phyloP scores from a whole-genome alignment of 2,113 vertebrate genomes.

The Anthoscopus minutus region DNA sequence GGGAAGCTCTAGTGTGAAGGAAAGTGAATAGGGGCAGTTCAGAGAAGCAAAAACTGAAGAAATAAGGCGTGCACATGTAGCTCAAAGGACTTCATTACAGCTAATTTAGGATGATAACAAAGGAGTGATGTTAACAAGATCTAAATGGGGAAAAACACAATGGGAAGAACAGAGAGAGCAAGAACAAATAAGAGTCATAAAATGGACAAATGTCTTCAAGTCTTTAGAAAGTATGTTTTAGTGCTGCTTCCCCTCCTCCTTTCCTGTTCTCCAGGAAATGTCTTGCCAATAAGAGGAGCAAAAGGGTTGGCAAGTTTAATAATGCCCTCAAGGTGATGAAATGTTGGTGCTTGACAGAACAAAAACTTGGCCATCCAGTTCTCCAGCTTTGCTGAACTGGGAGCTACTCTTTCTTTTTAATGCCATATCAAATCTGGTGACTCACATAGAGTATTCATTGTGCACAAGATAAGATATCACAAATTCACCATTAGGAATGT shows the following conservation, averaged over 20 bases:
- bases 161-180: constrained; percentile 11
- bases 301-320: constrained; percentile 54
- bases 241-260: constrained; percentile 34
- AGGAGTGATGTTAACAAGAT: constrained; percentile 32
- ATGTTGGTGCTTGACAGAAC: constrained; percentile 7
- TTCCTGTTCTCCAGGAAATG: constrained; percentile 55
- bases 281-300: constrained; percentile 27
- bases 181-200: constrained; percentile 49
- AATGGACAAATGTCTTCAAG: constrained; percentile 21
- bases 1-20: background rate
- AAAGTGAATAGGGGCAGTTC: background rate
- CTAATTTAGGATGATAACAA: constrained; percentile 62
- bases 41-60: constrained; percentile 14
- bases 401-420: background rate
- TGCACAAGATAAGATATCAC: background rate
- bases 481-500: constrained; percentile 21
- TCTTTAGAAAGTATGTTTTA: constrained; percentile 46
- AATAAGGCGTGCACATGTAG: constrained; percentile 27
- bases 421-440: constrained; percentile 13
- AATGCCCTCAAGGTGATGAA: constrained; percentile 51
- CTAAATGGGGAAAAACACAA: constrained; percentile 23
- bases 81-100: constrained; percentile 57
- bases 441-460: background rate
- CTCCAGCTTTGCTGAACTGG: background rate
- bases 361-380: constrained; percentile 42